phyloP scores from a whole-genome alignment of 2,888 invertebrate genomes.

The Drosophila colorata region DNA sequence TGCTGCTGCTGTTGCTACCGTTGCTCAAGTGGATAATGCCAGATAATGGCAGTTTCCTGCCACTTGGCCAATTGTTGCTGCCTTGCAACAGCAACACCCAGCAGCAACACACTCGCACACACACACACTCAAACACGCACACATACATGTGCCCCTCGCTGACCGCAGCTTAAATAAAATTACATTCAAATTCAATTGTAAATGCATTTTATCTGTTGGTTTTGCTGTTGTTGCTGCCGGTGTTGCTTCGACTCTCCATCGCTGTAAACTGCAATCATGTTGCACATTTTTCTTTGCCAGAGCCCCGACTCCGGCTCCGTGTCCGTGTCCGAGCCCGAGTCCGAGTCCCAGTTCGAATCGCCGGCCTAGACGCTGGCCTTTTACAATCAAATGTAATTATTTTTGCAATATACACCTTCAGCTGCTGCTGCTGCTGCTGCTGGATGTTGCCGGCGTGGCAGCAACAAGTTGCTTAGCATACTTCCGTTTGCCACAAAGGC shows the following conservation, averaged over 20 bases:
- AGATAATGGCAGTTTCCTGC: constrained; percentile 83
- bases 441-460: constrained; percentile 65
- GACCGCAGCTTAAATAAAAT: constrained; percentile 83
- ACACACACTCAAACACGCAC: constrained; percentile 19
- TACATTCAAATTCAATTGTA: constrained; percentile 84
- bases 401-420: constrained; percentile 81
- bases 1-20: constrained; percentile 51
- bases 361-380: constrained; percentile 75
- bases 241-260: constrained; percentile 49
- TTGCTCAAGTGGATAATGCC: constrained; percentile 82
- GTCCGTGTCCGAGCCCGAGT: constrained; percentile 13
- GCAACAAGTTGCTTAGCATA: constrained; percentile 83
- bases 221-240: constrained; percentile 59
- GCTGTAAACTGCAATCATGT: constrained; percentile 83
- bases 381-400: constrained; percentile 82
- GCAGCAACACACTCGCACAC: constrained; percentile 14
- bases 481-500: constrained; percentile 82
- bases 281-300: constrained; percentile 82
- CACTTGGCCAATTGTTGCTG: constrained; percentile 80
- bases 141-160: constrained; percentile 66
- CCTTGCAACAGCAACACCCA: constrained; percentile 53
- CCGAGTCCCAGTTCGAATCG: constrained; percentile 30
- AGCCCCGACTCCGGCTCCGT: constrained; percentile 26
- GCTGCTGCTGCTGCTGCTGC: constrained; percentile 54
- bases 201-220: constrained; percentile 84